Conservation (phyloP, 2,797 vertebrate genomes). For the Pipistrellus nathusii region DNA sequence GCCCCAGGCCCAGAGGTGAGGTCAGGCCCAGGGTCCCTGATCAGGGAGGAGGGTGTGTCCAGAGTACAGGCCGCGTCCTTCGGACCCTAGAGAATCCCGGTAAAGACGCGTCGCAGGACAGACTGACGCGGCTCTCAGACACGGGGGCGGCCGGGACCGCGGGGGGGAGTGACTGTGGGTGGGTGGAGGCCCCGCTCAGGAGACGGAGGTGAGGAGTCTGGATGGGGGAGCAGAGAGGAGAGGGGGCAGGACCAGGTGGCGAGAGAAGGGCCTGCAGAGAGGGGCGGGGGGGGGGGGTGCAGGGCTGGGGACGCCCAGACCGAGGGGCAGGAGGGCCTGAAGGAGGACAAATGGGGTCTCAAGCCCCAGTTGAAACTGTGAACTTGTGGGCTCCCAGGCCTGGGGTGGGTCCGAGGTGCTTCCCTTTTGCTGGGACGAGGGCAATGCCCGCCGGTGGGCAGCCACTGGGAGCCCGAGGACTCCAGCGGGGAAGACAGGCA, state of each 20-base stretch:
- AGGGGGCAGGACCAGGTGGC: too few species aligned
- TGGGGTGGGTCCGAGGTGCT: too few species aligned
- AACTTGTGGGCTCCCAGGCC: too few species aligned
- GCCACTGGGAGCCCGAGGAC: neutral
- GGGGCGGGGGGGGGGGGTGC: fast-evolving
- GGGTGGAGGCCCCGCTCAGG: too few species aligned
- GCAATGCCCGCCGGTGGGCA: neutral
- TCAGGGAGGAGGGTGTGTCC: neutral
- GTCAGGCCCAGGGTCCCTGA: neutral
- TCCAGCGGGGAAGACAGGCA: too few species aligned
- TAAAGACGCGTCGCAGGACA: neutral
- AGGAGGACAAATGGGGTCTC: too few species aligned
- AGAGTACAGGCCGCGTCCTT: neutral
- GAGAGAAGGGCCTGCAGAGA: too few species aligned
- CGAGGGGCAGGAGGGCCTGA: neutral
- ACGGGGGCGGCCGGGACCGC: neutral
- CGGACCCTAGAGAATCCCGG: too few species aligned
- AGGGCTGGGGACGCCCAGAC: neutral
- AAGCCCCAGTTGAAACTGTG: too few species aligned
- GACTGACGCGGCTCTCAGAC: neutral
- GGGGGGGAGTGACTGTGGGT: too few species aligned
- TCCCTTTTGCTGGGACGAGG: neutral
- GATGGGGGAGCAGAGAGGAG: too few species aligned
- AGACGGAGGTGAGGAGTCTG: neutral
- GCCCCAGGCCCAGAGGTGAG: neutral